Conservation (phyloP, 2,888 invertebrate genomes). For the Rhagonycha lutea region DNA sequence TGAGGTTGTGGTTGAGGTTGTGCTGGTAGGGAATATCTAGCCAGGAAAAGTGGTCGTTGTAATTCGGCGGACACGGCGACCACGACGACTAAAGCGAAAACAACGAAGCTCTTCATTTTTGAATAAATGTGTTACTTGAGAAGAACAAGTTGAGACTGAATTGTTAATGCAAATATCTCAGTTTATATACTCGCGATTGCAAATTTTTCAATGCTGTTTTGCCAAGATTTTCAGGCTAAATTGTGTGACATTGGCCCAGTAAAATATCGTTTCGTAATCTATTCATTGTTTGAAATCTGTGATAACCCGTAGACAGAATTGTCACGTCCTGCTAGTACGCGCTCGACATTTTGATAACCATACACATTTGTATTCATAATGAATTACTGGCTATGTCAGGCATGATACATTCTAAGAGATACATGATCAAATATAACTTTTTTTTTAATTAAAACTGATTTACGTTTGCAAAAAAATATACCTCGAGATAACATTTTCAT, state of each 20-base stretch:
- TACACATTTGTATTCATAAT: conserved; percentile 25
- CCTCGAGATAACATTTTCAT: not conserved
- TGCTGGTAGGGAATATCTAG: conserved; percentile 9
- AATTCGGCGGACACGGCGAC: conserved; percentile 4
- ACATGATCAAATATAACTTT: not conserved
- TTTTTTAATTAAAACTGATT: not conserved
- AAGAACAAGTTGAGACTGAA: conserved; percentile 8
- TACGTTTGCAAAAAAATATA: not conserved
- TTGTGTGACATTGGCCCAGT: conserved; percentile 29
- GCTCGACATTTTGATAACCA: conserved; percentile 16
- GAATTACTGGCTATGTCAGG: conserved; percentile 8
- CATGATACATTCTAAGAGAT: conserved; percentile 1
- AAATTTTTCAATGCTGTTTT: conserved; percentile 12
- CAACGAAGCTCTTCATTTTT: conserved; percentile 22
- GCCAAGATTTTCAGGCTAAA: conserved; percentile 15
- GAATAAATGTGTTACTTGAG: not conserved
- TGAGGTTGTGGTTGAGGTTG: conserved; percentile 6
- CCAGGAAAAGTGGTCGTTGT: conserved; percentile 12
- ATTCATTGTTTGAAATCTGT: conserved; percentile 18
- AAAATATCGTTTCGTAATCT: conserved; percentile 10
- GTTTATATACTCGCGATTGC: conserved; percentile 8
- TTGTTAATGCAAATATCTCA: not conserved
- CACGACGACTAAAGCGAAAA: conserved; percentile 11
- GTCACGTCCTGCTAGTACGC: conserved; percentile 22
- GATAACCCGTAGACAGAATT: conserved; percentile 15